phyloP scores from a whole-genome alignment of 2,797 vertebrate genomes.

The Silurus aristotelis region DNA sequence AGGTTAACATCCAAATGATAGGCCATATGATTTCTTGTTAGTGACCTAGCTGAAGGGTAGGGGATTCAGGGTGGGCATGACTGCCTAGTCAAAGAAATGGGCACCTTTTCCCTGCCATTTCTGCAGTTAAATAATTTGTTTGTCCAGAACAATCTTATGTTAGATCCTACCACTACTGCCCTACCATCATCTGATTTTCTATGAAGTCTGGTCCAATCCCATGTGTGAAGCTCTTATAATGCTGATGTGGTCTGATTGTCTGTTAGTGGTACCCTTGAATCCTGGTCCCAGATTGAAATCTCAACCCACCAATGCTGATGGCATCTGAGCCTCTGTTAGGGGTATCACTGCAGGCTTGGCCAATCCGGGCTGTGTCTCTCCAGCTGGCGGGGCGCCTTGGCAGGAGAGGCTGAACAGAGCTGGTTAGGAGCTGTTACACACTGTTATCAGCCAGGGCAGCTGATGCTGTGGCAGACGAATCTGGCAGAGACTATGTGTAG shows the following conservation, averaged over 20 bases:
- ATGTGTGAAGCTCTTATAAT: not conserved
- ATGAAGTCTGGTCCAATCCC: not conserved
- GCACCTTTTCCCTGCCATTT: not conserved
- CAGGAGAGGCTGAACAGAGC: constrained; percentile 20
- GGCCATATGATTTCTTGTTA: not conserved
- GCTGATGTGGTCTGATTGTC: not conserved
- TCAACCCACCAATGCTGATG: constrained; percentile 30
- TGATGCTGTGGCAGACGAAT: constrained; percentile 25
- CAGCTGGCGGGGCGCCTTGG: constrained; percentile 27
- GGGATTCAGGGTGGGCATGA: not conserved
- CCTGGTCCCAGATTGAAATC: constrained; percentile 16
- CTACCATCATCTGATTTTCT: not conserved
- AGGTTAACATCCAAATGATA: not conserved
- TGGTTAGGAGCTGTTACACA: constrained; percentile 36
- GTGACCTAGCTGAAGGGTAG: not conserved
- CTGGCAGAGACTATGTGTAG: constrained; percentile 24
- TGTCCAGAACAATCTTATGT: not conserved
- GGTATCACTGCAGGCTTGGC: constrained; percentile 39
- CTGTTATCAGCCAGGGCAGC: constrained; percentile 41
- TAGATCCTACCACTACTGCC: not conserved
- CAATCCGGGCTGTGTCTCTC: constrained; percentile 10
- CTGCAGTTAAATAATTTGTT: not conserved
- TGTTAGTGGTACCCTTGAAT: constrained; percentile 4
- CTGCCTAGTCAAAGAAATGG: not conserved
- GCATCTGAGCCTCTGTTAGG: constrained; percentile 37